These are phyloP conservation scores for Erinaceus europaeus DNA, from an alignment of 2,113 vertebrate genomes.

Conservation along the genomic window DNA sequence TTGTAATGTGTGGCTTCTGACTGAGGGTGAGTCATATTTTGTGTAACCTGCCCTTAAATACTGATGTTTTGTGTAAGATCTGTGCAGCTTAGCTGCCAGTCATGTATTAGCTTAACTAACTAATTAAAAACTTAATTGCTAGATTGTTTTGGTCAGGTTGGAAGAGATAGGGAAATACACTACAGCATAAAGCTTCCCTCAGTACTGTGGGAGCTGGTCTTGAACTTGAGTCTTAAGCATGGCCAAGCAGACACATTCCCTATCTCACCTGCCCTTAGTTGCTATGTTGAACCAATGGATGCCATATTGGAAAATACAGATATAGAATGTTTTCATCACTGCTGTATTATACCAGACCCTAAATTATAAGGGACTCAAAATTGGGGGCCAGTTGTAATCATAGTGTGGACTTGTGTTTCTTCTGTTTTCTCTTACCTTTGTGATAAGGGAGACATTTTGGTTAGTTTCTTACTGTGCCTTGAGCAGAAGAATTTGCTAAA, in stretches of 20 bases:
- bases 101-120: neutral
- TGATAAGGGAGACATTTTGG: neutral
- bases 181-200: no score
- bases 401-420: neutral
- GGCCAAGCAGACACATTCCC: no score
- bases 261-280: no score
- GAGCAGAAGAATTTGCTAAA: neutral
- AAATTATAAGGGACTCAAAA: neutral
- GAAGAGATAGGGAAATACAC: no score
- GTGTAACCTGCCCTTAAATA: neutral
- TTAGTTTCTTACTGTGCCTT: conserved; percentile 29
- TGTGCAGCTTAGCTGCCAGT: neutral
- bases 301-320: neutral
- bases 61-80: neutral
- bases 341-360: neutral
- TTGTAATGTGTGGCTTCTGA: conserved; percentile 1
- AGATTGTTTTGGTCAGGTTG: neutral
- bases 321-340: neutral
- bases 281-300: no score
- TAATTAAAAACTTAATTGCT: neutral
- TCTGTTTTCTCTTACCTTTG: neutral
- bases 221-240: no score
- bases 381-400: neutral
- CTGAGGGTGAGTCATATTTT: neutral
- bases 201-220: no score